Percentiles rank a stretch among this genome's conserved stretches.
These are phyloP conservation scores for Tipula unca DNA, from an alignment of 2,888 invertebrate genomes.

Conservation along the genomic window DNA sequence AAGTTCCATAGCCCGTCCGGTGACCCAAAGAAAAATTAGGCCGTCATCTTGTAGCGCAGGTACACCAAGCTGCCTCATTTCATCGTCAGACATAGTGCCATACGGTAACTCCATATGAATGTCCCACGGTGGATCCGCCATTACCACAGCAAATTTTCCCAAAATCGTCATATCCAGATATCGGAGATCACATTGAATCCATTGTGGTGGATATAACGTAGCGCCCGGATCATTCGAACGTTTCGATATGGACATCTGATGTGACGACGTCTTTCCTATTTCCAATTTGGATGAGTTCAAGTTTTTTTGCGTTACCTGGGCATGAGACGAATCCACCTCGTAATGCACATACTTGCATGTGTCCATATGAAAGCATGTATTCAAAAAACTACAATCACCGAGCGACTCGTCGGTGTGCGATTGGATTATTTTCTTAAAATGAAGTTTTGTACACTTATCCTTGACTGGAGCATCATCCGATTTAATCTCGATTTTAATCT, in stretches of 20 bases:
- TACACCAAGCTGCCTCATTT: slow-evolving; percentile 92
- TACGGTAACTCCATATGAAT: slow-evolving; percentile 99
- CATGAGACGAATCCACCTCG: slow-evolving; percentile 68
- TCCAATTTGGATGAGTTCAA: slow-evolving; percentile 21
- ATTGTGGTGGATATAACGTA: slow-evolving; percentile 82
- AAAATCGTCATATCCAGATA: slow-evolving; percentile 41
- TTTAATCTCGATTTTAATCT: slow-evolving; percentile 29
- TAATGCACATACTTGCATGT: slow-evolving; percentile 98
- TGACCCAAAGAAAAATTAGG: slow-evolving; percentile 95
- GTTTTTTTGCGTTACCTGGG: slow-evolving; percentile 40
- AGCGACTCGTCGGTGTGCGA: slow-evolving; percentile 89
- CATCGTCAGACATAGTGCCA: slow-evolving; percentile 97
- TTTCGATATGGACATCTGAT: slow-evolving; percentile 29
- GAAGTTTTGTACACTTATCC: slow-evolving; percentile 73
- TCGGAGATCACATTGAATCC: slow-evolving; percentile 95
- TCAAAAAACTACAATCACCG: slow-evolving; percentile 95
- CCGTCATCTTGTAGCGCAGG: slow-evolving; percentile 94
- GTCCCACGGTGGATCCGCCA: slow-evolving; percentile 99
- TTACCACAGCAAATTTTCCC: slow-evolving; percentile 96
- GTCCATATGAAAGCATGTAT: slow-evolving; percentile 99
- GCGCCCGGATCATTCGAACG: slow-evolving; percentile 42
- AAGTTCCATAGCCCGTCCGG: slow-evolving; percentile 75
- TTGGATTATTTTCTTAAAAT: slow-evolving; percentile 95
- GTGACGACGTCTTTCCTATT: slow-evolving; percentile 22
- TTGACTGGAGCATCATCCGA: slow-evolving; percentile 25